A percentile compares a stretch with the other conserved stretches of the same genome.
Evolutionary conservation across 2,797 vertebrate genomes (phyloP).

Genomic region (Liparis tanakae): DNA sequence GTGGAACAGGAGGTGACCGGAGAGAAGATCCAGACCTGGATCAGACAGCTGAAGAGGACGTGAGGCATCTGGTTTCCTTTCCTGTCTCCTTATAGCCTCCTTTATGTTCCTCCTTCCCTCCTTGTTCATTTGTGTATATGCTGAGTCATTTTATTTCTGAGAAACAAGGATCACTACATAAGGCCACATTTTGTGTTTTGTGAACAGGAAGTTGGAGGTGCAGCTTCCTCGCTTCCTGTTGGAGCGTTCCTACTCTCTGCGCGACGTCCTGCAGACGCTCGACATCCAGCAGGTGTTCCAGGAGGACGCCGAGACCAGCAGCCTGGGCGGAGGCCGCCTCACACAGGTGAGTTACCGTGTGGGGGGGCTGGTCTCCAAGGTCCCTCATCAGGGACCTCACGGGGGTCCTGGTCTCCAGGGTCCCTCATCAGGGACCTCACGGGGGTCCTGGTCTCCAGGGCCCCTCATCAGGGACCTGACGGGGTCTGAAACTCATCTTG

Average conservation of each 20-base stretch:
- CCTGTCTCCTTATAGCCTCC: not conserved
- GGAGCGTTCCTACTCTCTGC: constrained; percentile 68
- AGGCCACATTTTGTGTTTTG: constrained; percentile 3
- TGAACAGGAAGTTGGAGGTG: constrained; percentile 82
- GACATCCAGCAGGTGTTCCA: constrained; percentile 70
- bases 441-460: too few species aligned
- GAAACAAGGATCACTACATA: not conserved
- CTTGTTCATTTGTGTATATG: not conserved
- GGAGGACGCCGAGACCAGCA: constrained; percentile 67
- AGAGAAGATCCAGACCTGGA: constrained; percentile 86
- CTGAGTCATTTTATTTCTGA: not conserved
- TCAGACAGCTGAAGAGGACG: constrained; percentile 87
- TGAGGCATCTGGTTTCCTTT: constrained; percentile 62
- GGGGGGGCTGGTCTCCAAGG: too few species aligned
- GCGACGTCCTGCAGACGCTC: constrained; percentile 64
- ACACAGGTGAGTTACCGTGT: constrained; percentile 79
- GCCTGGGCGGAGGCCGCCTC: constrained; percentile 65
- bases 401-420: too few species aligned
- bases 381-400: too few species aligned
- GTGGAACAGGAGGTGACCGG: constrained; percentile 87
- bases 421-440: too few species aligned
- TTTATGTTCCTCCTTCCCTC: not conserved
- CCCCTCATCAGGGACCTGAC: too few species aligned
- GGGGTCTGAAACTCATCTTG: too few species aligned
- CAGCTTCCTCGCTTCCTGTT: constrained; percentile 80